Evolutionary conservation across 2,888 invertebrate species (phyloP), one percentile per base, ranked within the genome.

Genomic region (Andrena bicolor): DNA sequence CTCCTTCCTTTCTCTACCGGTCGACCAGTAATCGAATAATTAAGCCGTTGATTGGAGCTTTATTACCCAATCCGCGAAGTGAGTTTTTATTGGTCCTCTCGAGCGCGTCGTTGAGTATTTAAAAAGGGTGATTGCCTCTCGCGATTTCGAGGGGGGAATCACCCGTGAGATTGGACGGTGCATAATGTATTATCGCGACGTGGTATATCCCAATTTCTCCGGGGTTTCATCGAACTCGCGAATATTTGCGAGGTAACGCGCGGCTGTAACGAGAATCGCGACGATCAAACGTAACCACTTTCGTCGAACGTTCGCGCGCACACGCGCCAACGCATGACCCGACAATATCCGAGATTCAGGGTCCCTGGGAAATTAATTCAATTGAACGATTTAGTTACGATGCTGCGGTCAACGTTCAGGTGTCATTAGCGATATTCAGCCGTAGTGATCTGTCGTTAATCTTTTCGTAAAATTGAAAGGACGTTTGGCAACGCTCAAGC

Each of bases 1-100:
- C 84, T 79, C 85, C 80, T 87, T 81, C 77, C 66, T 72, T 77
- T 70, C 56, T 56, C 74, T 70, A 80, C 75, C 71, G 69, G 56
- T 68, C 64, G 66, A 69, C 82, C 81, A 82, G 90, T 93, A 93
- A 93, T 93, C 93, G 93, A 93, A 93, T 93, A 93, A 93, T 93
- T 93, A 93, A 93, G 92, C 93, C 91, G 92, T 93, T 93, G 93
- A 93, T 93, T 93, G 93, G 91, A 93, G 93, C 93, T 93, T 93
- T 93, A 93, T 93, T 93, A 93, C 91, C 92, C 93, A 93, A 93
- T 93, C 91, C 93, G 90, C 91, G 90, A 91, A 93, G 93, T 93
- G 92, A 93, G 92, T 93, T 93, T 93, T 93, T 93, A 93, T 93
- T 92, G 92, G 91, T 88, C 87, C 91, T 89, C 90, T 87, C 89